A percentile compares a stretch with the other conserved stretches of the same genome.
These are phyloP conservation scores for Lycaon pictus DNA, from an alignment of 2,113 vertebrate species.

Conservation along the genomic window DNA sequence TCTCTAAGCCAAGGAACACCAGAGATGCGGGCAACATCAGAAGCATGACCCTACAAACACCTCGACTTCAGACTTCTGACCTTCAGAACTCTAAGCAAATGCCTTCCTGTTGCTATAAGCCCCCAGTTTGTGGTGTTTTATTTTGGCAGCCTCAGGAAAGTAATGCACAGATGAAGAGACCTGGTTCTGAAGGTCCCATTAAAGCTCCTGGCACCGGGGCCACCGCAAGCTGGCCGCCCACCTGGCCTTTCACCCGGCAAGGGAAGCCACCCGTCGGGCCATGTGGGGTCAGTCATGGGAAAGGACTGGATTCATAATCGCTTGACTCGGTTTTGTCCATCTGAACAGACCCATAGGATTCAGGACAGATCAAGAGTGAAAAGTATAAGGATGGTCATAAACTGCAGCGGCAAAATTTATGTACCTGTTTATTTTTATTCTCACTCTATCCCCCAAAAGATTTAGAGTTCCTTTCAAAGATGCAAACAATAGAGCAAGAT, in stretches of 20 bases:
- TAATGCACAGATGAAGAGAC: neutral
- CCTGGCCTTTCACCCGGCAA: neutral
- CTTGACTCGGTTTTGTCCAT: neutral
- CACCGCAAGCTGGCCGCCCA: rapidly evolving
- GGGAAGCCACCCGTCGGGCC: neutral
- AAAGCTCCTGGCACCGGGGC: rapidly evolving
- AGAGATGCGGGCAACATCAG: neutral
- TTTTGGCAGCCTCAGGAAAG: neutral
- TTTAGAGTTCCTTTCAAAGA: slow-evolving; percentile 54
- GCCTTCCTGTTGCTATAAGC: neutral
- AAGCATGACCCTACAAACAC: neutral
- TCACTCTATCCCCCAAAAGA: slow-evolving; percentile 25
- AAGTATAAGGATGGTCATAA: neutral
- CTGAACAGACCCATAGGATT: neutral
- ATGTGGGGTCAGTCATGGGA: rapidly evolving
- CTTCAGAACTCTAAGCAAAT: neutral
- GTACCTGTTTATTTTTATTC: slow-evolving; percentile 59
- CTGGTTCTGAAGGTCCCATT: neutral
- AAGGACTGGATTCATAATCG: neutral
- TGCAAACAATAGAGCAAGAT: slow-evolving; percentile 25
- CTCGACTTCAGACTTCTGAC: neutral
- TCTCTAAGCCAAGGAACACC: neutral
- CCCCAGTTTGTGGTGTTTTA: neutral
- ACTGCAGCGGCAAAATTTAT: slow-evolving; percentile 4
- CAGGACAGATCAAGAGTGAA: neutral